Conservation (phyloP, 2,888 invertebrate genomes). For the Brachyopa scutellaris region DNA sequence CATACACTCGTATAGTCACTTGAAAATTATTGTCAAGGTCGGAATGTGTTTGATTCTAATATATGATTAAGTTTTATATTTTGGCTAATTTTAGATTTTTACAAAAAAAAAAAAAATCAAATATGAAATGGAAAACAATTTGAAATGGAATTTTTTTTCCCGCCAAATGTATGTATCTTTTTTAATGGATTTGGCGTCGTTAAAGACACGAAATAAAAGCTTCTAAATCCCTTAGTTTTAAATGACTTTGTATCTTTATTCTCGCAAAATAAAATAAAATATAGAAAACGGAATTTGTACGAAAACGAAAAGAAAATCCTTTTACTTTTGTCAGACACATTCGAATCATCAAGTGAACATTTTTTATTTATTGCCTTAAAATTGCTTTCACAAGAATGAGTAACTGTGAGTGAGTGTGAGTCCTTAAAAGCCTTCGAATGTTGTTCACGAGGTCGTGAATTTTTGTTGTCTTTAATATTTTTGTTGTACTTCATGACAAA, state of each 20-base stretch:
- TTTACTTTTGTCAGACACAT: conserved; percentile 1
- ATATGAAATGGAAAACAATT: no score
- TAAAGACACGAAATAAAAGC: not conserved
- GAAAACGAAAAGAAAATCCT: conserved; percentile 6
- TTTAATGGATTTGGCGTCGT: not conserved
- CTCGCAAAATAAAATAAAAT: not conserved
- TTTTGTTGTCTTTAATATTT: conserved; percentile 11
- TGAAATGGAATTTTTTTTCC: no score
- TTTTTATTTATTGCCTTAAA: conserved; percentile 9
- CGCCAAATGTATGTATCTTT: no score
- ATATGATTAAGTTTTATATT: conserved; percentile 1
- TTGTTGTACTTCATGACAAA: not conserved
- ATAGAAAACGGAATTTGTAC: no score
- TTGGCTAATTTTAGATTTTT: conserved; percentile 41
- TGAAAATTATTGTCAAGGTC: conserved; percentile 32
- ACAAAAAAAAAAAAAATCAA: not conserved
- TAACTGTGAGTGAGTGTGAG: conserved; percentile 3
- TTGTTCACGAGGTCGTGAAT: conserved; percentile 47
- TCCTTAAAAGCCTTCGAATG: conserved; percentile 38
- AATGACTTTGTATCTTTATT: not conserved
- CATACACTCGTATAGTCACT: not conserved
- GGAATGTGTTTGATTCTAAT: conserved; percentile 1
- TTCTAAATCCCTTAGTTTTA: not conserved
- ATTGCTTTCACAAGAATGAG: not conserved
- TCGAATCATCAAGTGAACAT: conserved; percentile 10